These are phyloP conservation scores for Xyliphius kryptos DNA, from an alignment of 2,113 vertebrate species.

Conservation along the genomic window DNA sequence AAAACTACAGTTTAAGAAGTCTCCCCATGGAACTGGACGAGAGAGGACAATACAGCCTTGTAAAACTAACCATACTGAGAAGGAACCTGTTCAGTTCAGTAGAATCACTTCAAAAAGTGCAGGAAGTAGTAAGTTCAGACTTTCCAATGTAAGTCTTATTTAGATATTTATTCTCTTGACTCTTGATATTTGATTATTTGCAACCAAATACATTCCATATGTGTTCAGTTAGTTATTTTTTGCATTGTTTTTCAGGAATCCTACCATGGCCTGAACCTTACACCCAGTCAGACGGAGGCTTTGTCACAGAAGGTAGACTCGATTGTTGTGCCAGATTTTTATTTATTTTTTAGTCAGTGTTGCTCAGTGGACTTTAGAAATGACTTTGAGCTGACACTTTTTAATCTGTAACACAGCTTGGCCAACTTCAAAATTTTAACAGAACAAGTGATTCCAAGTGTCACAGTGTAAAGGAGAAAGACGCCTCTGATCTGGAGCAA, in stretches of 20 bases:
- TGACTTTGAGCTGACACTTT: background rate
- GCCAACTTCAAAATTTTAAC: conserved; percentile 29
- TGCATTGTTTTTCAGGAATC: conserved; percentile 33
- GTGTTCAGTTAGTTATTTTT: background rate
- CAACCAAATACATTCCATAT: too few species aligned
- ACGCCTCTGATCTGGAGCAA: conserved; percentile 19
- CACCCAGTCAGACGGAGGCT: conserved; percentile 42
- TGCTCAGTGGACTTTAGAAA: background rate
- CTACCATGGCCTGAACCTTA: conserved; percentile 38
- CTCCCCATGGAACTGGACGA: conserved; percentile 11
- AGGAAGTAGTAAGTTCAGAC: conserved; percentile 18
- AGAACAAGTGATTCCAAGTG: conserved; percentile 21
- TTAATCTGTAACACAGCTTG: conserved; percentile 29
- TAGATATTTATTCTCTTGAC: background rate
- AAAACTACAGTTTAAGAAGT: conserved; percentile 14
- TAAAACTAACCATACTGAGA: conserved; percentile 11
- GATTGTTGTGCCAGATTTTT: background rate
- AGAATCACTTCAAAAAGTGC: conserved; percentile 2
- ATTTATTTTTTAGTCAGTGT: background rate
- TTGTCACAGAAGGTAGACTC: conserved; percentile 40
- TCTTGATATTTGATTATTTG: too few species aligned
- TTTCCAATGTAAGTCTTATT: conserved; percentile 27
- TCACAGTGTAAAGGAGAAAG: conserved; percentile 20
- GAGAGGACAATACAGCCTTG: background rate
- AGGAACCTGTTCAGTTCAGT: background rate